Base-by-base conservation (phyloP, 1,140 invertebrate genomes). In the Portunus trituberculatus region DNA sequence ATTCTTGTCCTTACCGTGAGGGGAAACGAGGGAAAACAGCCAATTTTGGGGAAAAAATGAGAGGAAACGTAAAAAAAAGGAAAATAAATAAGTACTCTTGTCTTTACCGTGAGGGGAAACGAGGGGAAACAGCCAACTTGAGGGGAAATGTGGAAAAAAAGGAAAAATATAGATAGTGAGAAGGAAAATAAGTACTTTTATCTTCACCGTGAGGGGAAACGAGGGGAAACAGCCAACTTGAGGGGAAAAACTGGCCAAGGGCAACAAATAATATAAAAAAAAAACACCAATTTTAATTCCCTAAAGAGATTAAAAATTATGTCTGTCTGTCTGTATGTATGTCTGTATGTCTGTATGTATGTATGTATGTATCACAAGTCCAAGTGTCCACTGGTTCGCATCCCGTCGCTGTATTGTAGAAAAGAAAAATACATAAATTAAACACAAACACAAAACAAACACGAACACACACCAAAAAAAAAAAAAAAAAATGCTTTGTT, bases 321-420 rank as follows among this genome's bases (percentile, higher is more conserved):
- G 84, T 87, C 4, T 87, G 84, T 87, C 4, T 87, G 84, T 87
- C 4, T 87, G 84, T 87, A 28, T 87, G 29, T 87, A 28, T 87
- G 84, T 87, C 2, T 87, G 2, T 32, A 28, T 87, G 31, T 87
- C 14, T 87, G 20, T 87, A 28, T 87, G 31, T 87, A 32, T 87
- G 12, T 87, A 28, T 87, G 84, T 87, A 46, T 87, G 83, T n/a
- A 25, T 28, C 52, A 59, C 52, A 1, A 59, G 16, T 59, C 52
- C 52, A 59, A 10, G 8, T 59, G 52, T 10, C 8, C 12, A 12
- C 52, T 4, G 52, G 52, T 39, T 6, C 39, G 1, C 10, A 59
- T 4, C 12, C 52, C 52, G 3, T 59, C 12, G 52, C 52, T 59
- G 12, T 59, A 20, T 10, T 87, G 67, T 76, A 76, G 67, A n/a